phyloP scores from a whole-genome alignment of 2,888 invertebrate genomes.

The Zaprionus obscuricornis region DNA sequence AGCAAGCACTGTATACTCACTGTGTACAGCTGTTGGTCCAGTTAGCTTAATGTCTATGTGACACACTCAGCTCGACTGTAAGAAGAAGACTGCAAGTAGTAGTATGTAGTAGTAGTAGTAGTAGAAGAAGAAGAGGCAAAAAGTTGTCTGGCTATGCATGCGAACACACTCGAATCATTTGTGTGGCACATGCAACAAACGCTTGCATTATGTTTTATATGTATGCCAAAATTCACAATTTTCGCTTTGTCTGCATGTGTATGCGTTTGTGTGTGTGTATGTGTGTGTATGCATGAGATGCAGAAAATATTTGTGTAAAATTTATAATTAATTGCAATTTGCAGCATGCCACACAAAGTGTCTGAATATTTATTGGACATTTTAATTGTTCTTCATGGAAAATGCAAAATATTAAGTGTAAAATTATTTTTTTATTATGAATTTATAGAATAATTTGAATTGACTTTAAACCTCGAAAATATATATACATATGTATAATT shows the following conservation, averaged over 20 bases:
- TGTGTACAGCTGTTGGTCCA: slow-evolving; percentile 37
- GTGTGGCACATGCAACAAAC: slow-evolving; percentile 16
- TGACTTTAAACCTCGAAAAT: not conserved
- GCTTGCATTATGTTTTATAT: not conserved
- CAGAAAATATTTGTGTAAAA: slow-evolving; percentile 17
- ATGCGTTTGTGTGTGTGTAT: slow-evolving; percentile 1
- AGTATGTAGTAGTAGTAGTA: too few relatives aligned
- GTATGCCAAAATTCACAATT: too few relatives aligned
- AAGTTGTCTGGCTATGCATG: slow-evolving; percentile 2
- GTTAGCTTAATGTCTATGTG: slow-evolving; percentile 20
- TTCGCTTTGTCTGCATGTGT: too few relatives aligned
- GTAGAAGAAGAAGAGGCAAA: too few relatives aligned
- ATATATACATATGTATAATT: not conserved
- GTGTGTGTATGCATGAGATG: not conserved
- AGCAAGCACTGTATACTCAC: slow-evolving; percentile 30
- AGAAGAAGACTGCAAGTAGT: too few relatives aligned
- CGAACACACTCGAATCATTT: not conserved
- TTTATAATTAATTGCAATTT: slow-evolving; percentile 47
- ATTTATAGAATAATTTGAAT: too few relatives aligned
- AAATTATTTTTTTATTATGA: not conserved
- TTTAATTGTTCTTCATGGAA: slow-evolving; percentile 30
- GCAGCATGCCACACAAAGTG: too few relatives aligned
- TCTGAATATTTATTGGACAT: slow-evolving; percentile 24
- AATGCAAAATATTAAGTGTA: not conserved
- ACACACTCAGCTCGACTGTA: slow-evolving; percentile 11